Evolutionary conservation across 1,140 invertebrate species (phyloP).

Genomic region (Carcinoscorpius rotundicauda): DNA sequence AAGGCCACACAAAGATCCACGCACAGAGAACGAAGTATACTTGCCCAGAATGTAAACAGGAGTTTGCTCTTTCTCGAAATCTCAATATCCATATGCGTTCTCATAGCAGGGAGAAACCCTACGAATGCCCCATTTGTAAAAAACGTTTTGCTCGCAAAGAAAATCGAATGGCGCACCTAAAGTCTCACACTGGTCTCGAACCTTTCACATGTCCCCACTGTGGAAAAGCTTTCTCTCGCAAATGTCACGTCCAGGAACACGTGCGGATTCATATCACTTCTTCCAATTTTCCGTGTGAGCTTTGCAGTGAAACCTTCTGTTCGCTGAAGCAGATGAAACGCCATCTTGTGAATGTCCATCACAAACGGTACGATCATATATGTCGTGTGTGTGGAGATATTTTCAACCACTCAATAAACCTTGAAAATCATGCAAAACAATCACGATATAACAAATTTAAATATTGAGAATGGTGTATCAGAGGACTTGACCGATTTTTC

Average conservation of each 20-base stretch:
- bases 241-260: conserved; percentile 31
- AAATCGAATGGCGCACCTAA: conserved; percentile 25
- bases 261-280: conserved; percentile 26
- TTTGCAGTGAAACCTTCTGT: conserved; percentile 16
- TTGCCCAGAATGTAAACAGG: conserved; percentile 23
- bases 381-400: conserved; percentile 24
- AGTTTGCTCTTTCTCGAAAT: conserved; percentile 22
- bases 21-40: conserved; percentile 25
- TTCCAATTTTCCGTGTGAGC: conserved; percentile 15
- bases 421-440: conserved; percentile 24
- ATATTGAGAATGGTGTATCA: background rate
- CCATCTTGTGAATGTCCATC: conserved; percentile 11
- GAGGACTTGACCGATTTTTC: conserved; percentile 16
- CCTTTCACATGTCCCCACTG: conserved; percentile 24
- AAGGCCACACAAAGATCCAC: conserved; percentile 32
- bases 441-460: conserved; percentile 13
- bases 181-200: conserved; percentile 23
- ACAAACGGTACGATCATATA: conserved; percentile 11
- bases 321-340: conserved; percentile 12
- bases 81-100: conserved; percentile 24
- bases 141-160: conserved; percentile 29
- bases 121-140: conserved; percentile 29
- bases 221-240: conserved; percentile 29
- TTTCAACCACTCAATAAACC: conserved; percentile 22
- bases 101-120: conserved; percentile 27